Evolutionary conservation across 2,113 vertebrate genomes (phyloP), one percentile per base, ranked within the genome.

Genomic region (Trochalopteron elliotii): DNA sequence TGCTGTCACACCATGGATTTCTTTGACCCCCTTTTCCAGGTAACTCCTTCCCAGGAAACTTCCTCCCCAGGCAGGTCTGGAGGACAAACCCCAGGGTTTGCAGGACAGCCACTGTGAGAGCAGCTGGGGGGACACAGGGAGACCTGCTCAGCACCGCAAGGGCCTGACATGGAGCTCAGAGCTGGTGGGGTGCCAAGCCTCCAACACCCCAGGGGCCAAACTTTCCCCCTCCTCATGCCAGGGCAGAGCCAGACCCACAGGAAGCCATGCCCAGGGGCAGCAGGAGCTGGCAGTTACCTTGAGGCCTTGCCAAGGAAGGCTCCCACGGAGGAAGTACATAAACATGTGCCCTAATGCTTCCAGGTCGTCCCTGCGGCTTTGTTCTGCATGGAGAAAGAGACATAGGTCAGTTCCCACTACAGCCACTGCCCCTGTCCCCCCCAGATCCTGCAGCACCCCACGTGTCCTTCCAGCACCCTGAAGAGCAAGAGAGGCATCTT

Each of bases 341-440:
- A 99, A 99, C 99, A 99, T 99, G 97, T 99, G 99, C 90, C 99
- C 99, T 96, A 99, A 96, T 0, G 99, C 99, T 97, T 99, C 99
- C 98, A 99, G 97, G 96, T 99, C 99, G 0, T 99, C 99, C 94
- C 99, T 98, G 97, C 99, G 99, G 98, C 99, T 99, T 99, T 99
- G 99, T 96, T 99, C 99, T 99, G 98, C 22, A 94, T 1, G 20
- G 83, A 69, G 28, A 45, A 71, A 30, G 20, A 72, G 50, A 64
- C 5, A 31, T 0, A 1, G 39, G 31, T 67, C 44, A 1, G 0
- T 35, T 68, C 31, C 47, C 15, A 10, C 12, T 37, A 12, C 19
- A 45, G 47, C 27, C 50, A 71, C 44, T 28, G 40, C 4, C 35
- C 35, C 70, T 21, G 37, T 30, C 15, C 18, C 59, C 1, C 15